Conservation (phyloP, 53 echinoderm and acorn worm genomes). For the Henricia sp. region DNA sequence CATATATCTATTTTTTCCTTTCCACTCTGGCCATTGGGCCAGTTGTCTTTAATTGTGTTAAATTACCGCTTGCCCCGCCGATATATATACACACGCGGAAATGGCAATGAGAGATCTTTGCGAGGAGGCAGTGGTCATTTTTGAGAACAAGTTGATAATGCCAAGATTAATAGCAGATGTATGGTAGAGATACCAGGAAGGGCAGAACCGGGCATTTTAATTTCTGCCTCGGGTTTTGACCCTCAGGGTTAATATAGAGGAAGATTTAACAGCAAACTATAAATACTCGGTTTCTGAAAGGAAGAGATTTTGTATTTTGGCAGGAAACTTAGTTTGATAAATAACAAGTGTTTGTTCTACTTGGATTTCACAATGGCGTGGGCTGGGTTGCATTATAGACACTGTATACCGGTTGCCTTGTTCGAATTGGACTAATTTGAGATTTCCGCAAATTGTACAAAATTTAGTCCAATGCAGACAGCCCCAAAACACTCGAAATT, state of each 20-base stretch:
- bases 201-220: constrained; percentile 52
- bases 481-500: too few relatives aligned
- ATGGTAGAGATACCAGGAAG: constrained; percentile 35
- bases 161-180: constrained; percentile 51
- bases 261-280: constrained; percentile 21
- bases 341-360: constrained; percentile 29
- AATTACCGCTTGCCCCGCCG: constrained; percentile 47
- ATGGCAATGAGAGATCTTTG: constrained; percentile 39
- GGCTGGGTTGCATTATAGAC: too few relatives aligned
- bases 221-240: constrained; percentile 40
- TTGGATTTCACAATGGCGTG: too few relatives aligned
- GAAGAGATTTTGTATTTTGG: constrained; percentile 54
- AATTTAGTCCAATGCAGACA: background rate
- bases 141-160: constrained; percentile 14
- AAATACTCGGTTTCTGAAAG: constrained; percentile 41
- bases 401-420: background rate
- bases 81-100: constrained; percentile 49
- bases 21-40: constrained; percentile 54
- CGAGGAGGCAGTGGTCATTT: constrained; percentile 31
- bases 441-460: constrained; percentile 8
- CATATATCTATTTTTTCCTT: constrained; percentile 56
- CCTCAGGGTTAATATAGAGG: constrained; percentile 45
- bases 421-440: background rate
- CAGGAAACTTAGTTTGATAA: constrained; percentile 55
- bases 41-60: constrained; percentile 60